Evolutionary conservation across 2,113 vertebrate species (phyloP), one percentile per base, ranked within the genome.

Genomic region (Mormoops blainvillei): DNA sequence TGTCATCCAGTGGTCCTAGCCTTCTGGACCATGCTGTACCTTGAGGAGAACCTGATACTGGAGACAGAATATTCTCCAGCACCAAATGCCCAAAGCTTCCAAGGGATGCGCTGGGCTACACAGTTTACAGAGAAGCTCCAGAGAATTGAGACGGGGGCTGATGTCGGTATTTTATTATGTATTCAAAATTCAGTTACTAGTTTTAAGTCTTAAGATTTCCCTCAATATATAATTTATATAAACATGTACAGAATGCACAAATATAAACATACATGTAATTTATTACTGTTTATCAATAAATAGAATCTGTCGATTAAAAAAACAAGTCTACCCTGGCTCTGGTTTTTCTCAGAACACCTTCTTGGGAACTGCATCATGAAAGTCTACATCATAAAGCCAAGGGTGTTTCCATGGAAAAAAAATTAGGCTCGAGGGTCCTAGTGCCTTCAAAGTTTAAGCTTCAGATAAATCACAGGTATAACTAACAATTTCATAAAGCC

Each of bases 211-310:
- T 67, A 73, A 58, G 22, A 36, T 88, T 85, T 90, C 13, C 33
- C 22, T 86, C 50, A n/a, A 82, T 95, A 63, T 77, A 77, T 68
- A 68, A 26, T 70, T 71, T 94, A 88, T 78, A 73, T 89, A 88
- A 96, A 89, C 56, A 94, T 76, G 63, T 91, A 97, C 74, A 93
- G 71, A 94, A 94, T 96, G 54, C 22, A 94, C 48, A 91, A 38
- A 93, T 91, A 91, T 89, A 96, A 96, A 96, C 89, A 91, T 33
- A 43, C 38, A 22, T 48, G 15, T 81, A 63, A 31, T 77, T 90
- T 95, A 82, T 89, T 80, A 85, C 82, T 67, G 45, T 85, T 84
- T 93, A 87, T 90, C 78, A 96, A 96, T 97, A 97, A 97, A 94
- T 94, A 97, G 56, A 97, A 94, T 89, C 89, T 74, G 88, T 94